Evolutionary conservation across 2,797 vertebrate genomes (phyloP).

Genomic region (Sebastes diaconus): DNA sequence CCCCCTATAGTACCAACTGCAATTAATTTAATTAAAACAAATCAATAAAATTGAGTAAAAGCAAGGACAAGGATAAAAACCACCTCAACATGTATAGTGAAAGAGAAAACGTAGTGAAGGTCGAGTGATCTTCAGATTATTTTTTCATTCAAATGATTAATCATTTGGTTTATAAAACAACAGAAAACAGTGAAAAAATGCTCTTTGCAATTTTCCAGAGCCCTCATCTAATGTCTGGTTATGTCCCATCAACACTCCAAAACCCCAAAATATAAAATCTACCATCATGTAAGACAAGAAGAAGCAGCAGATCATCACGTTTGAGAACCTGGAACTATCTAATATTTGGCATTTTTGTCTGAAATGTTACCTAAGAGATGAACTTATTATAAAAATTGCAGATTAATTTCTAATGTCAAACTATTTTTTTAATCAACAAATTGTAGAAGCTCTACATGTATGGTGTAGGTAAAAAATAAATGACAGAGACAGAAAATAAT

Average conservation of each 20-base stretch:
- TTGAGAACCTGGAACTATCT: neutral
- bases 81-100: neutral
- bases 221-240: neutral
- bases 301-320: neutral
- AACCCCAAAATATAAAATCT: neutral
- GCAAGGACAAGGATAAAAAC: neutral
- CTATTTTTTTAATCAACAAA: neutral
- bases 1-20: neutral
- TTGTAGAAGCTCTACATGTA: neutral
- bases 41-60: neutral
- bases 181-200: neutral
- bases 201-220: too few species aligned
- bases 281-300: neutral
- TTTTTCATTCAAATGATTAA: neutral
- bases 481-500: neutral
- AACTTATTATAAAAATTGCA: neutral
- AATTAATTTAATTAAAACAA: neutral
- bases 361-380: neutral
- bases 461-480: too few species aligned
- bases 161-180: neutral
- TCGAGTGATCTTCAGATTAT: neutral
- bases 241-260: neutral
- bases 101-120: neutral
- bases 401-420: neutral
- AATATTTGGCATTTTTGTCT: neutral